A percentile compares a stretch with the other conserved stretches of the same genome.
Evolutionary conservation across 2,113 vertebrate species (phyloP).

Genomic region (Butorides virescens): DNA sequence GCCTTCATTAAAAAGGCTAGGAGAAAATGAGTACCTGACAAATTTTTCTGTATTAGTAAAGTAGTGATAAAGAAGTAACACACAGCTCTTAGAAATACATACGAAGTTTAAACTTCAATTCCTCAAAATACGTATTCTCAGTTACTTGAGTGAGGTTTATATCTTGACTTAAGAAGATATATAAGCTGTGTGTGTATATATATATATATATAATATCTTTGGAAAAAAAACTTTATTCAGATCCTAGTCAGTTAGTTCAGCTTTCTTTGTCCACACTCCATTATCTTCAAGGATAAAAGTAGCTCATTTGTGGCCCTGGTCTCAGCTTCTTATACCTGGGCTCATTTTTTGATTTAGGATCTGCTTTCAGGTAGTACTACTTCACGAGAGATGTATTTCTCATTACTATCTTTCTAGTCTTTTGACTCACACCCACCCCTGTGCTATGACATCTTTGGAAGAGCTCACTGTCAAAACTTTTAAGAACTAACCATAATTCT

Average conservation of each 20-base stretch:
- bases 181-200: not conserved
- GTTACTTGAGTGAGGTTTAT: not conserved
- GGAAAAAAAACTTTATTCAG: not conserved
- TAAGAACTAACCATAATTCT: not conserved
- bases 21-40: not conserved
- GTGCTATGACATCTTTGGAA: not conserved
- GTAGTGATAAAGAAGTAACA: not conserved
- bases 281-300: not conserved
- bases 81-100: not conserved
- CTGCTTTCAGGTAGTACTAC: not conserved
- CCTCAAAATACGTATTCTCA: not conserved
- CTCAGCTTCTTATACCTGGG: not conserved
- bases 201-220: too few species aligned
- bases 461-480: not conserved
- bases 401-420: not conserved
- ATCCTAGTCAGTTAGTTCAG: not conserved
- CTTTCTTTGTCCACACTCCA: not conserved
- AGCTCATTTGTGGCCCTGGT: not conserved
- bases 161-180: not conserved
- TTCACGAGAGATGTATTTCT: not conserved
- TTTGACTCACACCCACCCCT: not conserved
- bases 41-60: not conserved
- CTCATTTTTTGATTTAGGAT: not conserved
- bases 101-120: not conserved
- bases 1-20: not conserved